Conservation (phyloP, 2,797 vertebrate genomes). For the Heliangelus exortis region DNA sequence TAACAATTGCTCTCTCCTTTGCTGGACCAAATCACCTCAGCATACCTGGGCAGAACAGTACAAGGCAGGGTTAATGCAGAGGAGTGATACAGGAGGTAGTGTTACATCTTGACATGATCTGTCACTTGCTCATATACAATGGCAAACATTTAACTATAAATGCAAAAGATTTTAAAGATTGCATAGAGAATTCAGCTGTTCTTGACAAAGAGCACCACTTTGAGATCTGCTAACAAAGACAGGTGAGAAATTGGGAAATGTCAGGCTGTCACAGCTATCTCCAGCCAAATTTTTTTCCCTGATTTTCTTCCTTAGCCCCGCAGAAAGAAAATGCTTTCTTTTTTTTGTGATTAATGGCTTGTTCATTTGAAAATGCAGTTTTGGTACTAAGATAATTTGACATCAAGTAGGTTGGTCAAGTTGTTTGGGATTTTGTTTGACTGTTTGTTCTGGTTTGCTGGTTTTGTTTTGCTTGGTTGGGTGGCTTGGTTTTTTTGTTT, state of each 20-base stretch:
- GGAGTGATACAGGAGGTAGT: background rate
- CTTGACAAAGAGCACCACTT: background rate
- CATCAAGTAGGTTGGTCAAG: background rate
- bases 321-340: background rate
- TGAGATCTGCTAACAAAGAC: background rate
- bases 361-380: background rate
- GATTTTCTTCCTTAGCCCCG: fast-evolving
- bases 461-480: background rate
- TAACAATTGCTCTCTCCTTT: background rate
- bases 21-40: background rate
- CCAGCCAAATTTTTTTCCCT: background rate
- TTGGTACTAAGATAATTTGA: background rate
- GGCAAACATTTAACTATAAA: background rate
- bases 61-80: background rate
- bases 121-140: background rate
- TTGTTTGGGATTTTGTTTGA: background rate
- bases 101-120: background rate
- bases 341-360: background rate
- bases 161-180: background rate
- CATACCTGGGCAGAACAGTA: background rate
- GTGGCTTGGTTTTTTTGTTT: background rate
- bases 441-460: background rate
- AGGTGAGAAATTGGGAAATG: background rate
- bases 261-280: background rate
- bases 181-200: background rate